A percentile compares a stretch with the other conserved stretches of the same genome.
Evolutionary conservation across 2,888 invertebrate species (phyloP).

Genomic region (Hecatera dysodea): DNA sequence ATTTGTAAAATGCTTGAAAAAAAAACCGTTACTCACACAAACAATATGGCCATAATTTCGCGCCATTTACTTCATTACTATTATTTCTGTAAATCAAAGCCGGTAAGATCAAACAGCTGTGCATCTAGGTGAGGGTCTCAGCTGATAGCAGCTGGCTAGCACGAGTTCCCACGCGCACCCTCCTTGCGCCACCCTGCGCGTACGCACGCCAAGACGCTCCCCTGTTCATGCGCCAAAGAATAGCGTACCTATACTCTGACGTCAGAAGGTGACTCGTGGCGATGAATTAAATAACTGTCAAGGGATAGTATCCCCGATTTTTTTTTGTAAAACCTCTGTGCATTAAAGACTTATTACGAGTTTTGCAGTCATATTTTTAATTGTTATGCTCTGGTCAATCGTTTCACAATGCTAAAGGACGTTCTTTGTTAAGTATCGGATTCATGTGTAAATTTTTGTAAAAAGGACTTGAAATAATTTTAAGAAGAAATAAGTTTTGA

Average conservation of each 20-base stretch:
- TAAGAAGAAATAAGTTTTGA: not conserved
- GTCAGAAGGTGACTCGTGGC: slow-evolving; percentile 82
- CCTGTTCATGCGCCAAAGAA: slow-evolving; percentile 65
- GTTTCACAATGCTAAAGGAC: slow-evolving; percentile 4
- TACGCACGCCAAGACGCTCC: slow-evolving; percentile 72
- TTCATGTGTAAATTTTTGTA: slow-evolving; percentile 9
- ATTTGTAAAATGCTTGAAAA: not conserved
- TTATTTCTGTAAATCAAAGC: slow-evolving; percentile 51
- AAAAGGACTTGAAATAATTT: not conserved
- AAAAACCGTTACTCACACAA: slow-evolving; percentile 17
- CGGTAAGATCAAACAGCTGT: slow-evolving; percentile 79
- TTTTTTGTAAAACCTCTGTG: slow-evolving; percentile 8
- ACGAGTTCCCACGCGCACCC: slow-evolving; percentile 88
- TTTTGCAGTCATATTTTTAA: slow-evolving; percentile 14
- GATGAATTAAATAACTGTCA: slow-evolving; percentile 69
- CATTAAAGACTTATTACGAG: slow-evolving; percentile 39
- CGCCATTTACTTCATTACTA: slow-evolving; percentile 30
- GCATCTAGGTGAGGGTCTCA: slow-evolving; percentile 68
- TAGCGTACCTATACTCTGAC: slow-evolving; percentile 68
- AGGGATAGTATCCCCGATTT: slow-evolving; percentile 5
- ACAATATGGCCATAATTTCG: slow-evolving; percentile 3
- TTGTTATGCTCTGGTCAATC: slow-evolving; percentile 25
- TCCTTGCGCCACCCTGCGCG: slow-evolving; percentile 67
- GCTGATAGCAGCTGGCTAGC: slow-evolving; percentile 85
- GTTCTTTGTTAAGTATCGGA: not conserved